phyloP scores from a whole-genome alignment of 2,888 invertebrate species.

The Scrobipalpa costella region DNA sequence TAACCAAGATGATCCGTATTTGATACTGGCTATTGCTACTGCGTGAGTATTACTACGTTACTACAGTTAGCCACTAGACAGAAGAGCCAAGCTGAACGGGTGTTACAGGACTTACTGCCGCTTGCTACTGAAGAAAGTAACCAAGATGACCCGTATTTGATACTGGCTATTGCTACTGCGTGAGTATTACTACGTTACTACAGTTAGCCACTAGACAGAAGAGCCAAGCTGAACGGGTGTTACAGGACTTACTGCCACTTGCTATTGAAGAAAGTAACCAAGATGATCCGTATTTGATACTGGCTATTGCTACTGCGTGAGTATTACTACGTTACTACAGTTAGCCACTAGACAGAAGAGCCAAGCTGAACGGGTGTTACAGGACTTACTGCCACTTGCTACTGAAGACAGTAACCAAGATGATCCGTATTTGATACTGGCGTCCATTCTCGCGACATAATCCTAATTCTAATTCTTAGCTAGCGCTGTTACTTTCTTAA shows the following conservation, averaged over 20 bases:
- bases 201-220: slow-evolving; percentile 93
- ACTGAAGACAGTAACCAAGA: slow-evolving; percentile 73
- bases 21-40: slow-evolving; percentile 91
- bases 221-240: slow-evolving; percentile 87
- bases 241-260: not conserved
- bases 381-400: not conserved
- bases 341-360: slow-evolving; percentile 92
- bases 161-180: slow-evolving; percentile 91
- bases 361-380: slow-evolving; percentile 86
- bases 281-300: slow-evolving; percentile 91
- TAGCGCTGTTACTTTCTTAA: too few relatives aligned
- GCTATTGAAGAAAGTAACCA: slow-evolving; percentile 48
- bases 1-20: slow-evolving; percentile 89
- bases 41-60: slow-evolving; percentile 83
- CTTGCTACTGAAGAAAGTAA: not conserved
- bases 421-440: slow-evolving; percentile 91
- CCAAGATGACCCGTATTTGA: slow-evolving; percentile 91
- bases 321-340: slow-evolving; percentile 84
- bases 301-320: slow-evolving; percentile 90
- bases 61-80: slow-evolving; percentile 91
- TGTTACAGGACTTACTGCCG: not conserved
- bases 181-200: slow-evolving; percentile 83
- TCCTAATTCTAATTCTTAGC: too few relatives aligned
- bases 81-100: slow-evolving; percentile 91
- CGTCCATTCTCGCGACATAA: too few relatives aligned